Conservation (phyloP, 2,113 vertebrate genomes). For the Erythrocercus mccallii region DNA sequence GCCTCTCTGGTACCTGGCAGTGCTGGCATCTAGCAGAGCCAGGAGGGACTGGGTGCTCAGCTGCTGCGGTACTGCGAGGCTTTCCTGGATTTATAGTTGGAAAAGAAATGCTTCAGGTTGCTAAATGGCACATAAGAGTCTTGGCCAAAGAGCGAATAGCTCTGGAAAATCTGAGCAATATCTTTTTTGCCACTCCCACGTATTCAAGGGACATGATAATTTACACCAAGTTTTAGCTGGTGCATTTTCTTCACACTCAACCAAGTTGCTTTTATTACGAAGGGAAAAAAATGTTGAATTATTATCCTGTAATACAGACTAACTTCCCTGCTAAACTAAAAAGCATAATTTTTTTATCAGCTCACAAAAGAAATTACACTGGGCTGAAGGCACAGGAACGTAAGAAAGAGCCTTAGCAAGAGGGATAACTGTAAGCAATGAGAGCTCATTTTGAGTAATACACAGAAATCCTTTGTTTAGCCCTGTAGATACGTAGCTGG, state of each 20-base stretch:
- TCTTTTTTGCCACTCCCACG: not conserved
- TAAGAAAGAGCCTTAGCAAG: conserved; percentile 16
- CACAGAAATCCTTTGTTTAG: conserved; percentile 61
- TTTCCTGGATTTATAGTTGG: not conserved
- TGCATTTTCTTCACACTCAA: not conserved
- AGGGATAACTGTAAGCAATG: conserved; percentile 43
- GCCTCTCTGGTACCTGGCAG: not conserved
- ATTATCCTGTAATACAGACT: conserved; percentile 4
- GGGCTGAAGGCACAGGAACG: conserved; percentile 1
- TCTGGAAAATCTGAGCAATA: conserved; percentile 27
- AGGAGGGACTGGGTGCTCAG: not conserved
- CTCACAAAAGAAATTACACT: conserved; percentile 40
- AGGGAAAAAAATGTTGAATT: not conserved
- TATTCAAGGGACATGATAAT: conserved; percentile 16
- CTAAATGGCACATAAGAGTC: not conserved
- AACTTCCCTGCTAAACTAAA: not conserved
- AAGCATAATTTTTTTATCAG: not conserved
- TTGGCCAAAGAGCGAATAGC: not conserved
- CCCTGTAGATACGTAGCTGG: conserved; percentile 52
- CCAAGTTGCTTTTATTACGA: not conserved
- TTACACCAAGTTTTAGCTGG: not conserved
- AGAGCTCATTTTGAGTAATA: conserved; percentile 60
- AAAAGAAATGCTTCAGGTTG: not conserved
- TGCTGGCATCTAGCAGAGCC: not conserved
- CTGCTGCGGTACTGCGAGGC: not conserved